These are phyloP conservation scores for Oreotragus oreotragus DNA, from an alignment of 2,113 vertebrate species.

Conservation along the genomic window DNA sequence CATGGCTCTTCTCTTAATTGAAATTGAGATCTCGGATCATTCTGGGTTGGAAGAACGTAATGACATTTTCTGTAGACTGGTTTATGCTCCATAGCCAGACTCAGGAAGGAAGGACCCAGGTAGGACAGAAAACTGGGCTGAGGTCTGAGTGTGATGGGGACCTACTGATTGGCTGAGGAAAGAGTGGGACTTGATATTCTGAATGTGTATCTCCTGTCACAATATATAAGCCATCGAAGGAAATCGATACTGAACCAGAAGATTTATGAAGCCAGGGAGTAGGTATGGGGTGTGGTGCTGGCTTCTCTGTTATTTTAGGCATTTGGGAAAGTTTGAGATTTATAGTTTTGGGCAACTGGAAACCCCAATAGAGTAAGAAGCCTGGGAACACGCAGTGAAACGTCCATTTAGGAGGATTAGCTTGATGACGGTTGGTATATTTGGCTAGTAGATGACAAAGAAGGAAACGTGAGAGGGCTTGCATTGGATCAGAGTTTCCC, in stretches of 20 bases:
- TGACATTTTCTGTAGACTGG: background rate
- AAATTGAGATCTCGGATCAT: background rate
- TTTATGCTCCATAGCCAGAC: background rate
- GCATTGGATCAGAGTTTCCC: background rate
- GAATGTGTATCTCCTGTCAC: background rate
- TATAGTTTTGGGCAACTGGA: background rate
- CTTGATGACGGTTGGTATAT: background rate
- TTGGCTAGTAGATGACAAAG: background rate
- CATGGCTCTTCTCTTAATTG: background rate
- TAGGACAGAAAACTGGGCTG: background rate
- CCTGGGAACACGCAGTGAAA: background rate
- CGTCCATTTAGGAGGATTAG: background rate
- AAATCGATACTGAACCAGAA: background rate
- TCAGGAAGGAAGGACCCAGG: background rate
- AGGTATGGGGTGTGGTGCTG: background rate
- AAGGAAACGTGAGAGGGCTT: background rate
- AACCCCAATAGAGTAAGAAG: background rate
- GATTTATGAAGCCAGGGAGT: background rate
- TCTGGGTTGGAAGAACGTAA: background rate
- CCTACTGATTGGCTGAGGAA: background rate
- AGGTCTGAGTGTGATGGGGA: background rate
- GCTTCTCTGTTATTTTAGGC: background rate
- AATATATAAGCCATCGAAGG: background rate
- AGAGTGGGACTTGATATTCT: background rate
- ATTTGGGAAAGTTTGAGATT: background rate